Base-by-base conservation (phyloP, 2,888 invertebrate genomes). In the Campoplex capitator region DNA sequence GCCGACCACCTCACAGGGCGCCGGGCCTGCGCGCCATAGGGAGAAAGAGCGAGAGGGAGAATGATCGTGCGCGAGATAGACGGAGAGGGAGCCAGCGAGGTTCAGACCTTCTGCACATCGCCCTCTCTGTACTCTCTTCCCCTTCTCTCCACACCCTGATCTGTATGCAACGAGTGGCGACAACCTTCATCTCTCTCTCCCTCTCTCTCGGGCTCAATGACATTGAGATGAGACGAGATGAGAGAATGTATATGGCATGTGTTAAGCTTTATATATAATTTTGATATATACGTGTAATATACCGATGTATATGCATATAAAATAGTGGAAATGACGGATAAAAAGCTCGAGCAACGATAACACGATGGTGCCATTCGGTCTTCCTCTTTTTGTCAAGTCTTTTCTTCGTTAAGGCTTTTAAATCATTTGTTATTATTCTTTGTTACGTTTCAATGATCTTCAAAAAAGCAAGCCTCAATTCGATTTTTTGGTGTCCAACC, bases 121-220 rank as follows among this genome's bases (percentile, higher is more conserved):
- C 81, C 32, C 78, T 84, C 58, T 82, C 65, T 58, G 51, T 62
- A 28, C 16, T 62, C 56, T 45, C 48, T 45, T 65, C 75, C 79
- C 48, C 65, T 45, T 48, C 80, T 77, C 74, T 82, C 77, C 32
- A 54, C 81, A 74, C 80, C 80, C 87, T 84, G 86, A 83, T 86
- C 84, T 84, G 85, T 84, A 84, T 86, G 88, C 86, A 82, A 84
- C 83, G 78, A 77, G 74, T 74, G 54, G 45, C 67, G 73, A 67
- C 74, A 74, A 65, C 56, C 65, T 74, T 35, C 74, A 74, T 73
- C 73, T 67, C 62, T 71, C 71, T 48, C 83, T 28, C 65, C 67
- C 65, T 73, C 28, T 71, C 68, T 73, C 67, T 67, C 76, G 81
- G 80, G 88, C 88, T 81, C 84, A 88, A 87, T 89, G 89, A 89